Evolutionary conservation across 1,140 invertebrate genomes (phyloP), one percentile per base, ranked within the genome.

Genomic region (Trichoplusia ni): DNA sequence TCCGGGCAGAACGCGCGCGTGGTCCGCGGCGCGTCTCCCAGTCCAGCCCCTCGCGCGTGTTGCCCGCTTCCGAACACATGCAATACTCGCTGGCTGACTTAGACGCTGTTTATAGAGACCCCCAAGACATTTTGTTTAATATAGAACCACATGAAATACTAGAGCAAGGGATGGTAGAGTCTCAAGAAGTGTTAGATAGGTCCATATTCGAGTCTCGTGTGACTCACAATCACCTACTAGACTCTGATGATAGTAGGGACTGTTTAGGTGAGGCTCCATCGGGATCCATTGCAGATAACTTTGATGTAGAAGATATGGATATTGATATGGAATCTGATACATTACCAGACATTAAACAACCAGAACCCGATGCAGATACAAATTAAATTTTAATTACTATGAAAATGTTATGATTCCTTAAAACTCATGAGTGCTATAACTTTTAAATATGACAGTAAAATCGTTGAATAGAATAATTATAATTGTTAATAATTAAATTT

Each of bases 1-100:
- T 65, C 47, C 46, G 62, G 51, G 73, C 44, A 61, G 74, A 42
- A 33, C 61, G 49, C 75, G 68, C 33, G 37, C 71, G 66, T 42
- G 66, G 67, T 54, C 51, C 73, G 56, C 84, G 79, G 38, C 70
- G 75, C 51, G 62, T 72, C 42, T 75, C 77, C 29, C 77, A 73
- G 62, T 75, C 77, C 19, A 80, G 75, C 58, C 78, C 79, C 11
- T 81, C 84, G 23, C 76, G 79, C 18, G 73, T 81, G 31, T 49
- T 82, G 11, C 71, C 71, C 9, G 63, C 70, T 23, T 67, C 64
- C 1, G 75, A 77, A 40, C 60, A 78, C 13, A 77, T 81, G 73
- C 71, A 75, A 11, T 82, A 69, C 42, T 72, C 77, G 0, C 51
- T 82, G 37, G 69, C 58, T 14, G 76, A 82, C 33, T 31, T 84